Evolutionary conservation across 2,113 vertebrate genomes (phyloP).

Genomic region (Taurulus bubalis): DNA sequence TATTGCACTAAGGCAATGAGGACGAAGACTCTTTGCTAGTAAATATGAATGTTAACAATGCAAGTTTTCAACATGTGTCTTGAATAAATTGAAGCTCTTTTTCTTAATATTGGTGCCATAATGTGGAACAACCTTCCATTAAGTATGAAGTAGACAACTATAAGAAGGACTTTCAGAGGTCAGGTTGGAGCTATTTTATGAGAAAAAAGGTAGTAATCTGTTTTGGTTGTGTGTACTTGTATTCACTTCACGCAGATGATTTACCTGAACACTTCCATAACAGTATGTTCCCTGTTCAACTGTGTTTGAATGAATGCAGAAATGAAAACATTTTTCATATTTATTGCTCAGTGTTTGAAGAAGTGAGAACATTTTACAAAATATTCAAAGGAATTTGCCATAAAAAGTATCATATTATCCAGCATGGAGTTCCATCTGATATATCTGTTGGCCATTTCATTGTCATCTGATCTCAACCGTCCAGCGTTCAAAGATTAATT

Average conservation of each 20-base stretch:
- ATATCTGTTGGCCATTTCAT: neutral
- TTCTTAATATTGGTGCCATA: neutral
- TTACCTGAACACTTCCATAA: too few relatives aligned
- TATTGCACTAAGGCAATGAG: too few relatives aligned
- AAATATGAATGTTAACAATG: too few relatives aligned
- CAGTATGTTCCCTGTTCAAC: neutral
- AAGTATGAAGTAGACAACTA: neutral
- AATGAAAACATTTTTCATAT: neutral
- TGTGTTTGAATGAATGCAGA: neutral
- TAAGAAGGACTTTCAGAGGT: neutral
- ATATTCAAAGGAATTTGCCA: too few relatives aligned
- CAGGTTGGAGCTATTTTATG: neutral
- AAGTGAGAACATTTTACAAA: too few relatives aligned
- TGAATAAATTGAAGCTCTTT: neutral
- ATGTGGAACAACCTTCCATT: neutral
- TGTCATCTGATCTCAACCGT: neutral
- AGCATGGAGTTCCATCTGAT: too few relatives aligned
- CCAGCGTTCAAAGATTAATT: neutral
- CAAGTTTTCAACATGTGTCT: too few relatives aligned
- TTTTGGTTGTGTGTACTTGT: neutral
- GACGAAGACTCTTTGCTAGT: too few relatives aligned
- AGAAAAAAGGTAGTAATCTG: neutral
- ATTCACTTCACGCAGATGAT: too few relatives aligned
- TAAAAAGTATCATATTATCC: too few relatives aligned
- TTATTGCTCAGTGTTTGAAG: neutral